Evolutionary conservation across 2,113 vertebrate species (phyloP), one percentile per base, ranked within the genome.

Genomic region (Microtus richardsoni): DNA sequence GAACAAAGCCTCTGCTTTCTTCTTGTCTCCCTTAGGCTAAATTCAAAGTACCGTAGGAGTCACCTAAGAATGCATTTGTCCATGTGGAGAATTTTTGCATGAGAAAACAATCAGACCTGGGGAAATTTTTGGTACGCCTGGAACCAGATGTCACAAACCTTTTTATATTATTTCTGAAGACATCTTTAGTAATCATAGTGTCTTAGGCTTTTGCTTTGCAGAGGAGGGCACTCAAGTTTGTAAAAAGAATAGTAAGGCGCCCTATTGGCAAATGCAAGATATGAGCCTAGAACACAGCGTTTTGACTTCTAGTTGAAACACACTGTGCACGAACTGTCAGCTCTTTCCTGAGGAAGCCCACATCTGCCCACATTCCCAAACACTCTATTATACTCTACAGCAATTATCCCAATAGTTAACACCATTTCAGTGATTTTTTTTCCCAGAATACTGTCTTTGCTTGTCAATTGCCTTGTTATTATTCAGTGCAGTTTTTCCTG

Each of bases 391-490:
- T 54, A 26, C 68, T 90, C 47, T 64, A 3, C 14, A 33, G 85
- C 60, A 84, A 9, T 91, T 68, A 30, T 89, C 62, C 80, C 64
- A 58, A 33, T 77, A 77, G n/a, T 83, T 75, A 93, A 80, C 58
- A 30, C 78, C 73, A 88, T 74, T 93, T 92, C 19, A 64, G 10
- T 94, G 89, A 17, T 86, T 93, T 80, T 68, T 93, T 75, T 62
- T 90, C 28, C 74, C 70, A 95, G 70, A 95, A 70, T 70, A 17
- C 71, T 87, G 83, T 86, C 91, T 91, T 89, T 86, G 7, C 91
- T 83, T 21, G 60, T 87, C 80, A 41, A 0, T 91, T 93, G 82
- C 66, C 87, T 84, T 66, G 13, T 92, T 95, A 54, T 58, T 91
- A 62, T 90, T 96, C 89, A 75, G 4, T 71, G 24, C 47, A 70